Evolutionary conservation across 2,113 vertebrate species (phyloP).

Genomic region (Chinchilla lanigera): DNA sequence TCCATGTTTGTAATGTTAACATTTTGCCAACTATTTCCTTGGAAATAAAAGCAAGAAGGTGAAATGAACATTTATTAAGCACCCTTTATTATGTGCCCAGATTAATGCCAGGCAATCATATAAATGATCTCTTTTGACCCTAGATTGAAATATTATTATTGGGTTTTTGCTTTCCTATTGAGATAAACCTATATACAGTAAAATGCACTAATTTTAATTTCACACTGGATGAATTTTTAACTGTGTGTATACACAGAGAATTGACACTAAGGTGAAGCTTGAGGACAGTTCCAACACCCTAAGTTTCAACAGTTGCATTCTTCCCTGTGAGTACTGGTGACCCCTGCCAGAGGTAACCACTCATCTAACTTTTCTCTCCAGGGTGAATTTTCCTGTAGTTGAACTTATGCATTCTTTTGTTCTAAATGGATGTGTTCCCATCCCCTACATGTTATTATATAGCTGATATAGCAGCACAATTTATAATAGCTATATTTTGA

Average conservation of each 20-base stretch:
- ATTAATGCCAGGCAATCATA: background rate
- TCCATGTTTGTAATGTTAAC: conserved; percentile 7
- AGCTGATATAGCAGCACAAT: background rate
- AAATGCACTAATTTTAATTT: background rate
- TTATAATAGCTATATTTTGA: background rate
- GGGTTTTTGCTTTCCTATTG: conserved; percentile 20
- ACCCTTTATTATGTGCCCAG: conserved; percentile 21
- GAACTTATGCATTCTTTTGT: background rate
- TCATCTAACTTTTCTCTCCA: conserved; percentile 5
- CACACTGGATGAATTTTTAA: background rate
- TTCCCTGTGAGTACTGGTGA: background rate
- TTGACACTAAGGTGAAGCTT: background rate
- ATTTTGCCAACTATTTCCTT: conserved; percentile 19
- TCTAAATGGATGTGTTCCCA: background rate
- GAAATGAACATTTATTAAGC: conserved; percentile 13
- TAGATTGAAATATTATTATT: conserved; percentile 1
- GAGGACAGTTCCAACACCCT: background rate
- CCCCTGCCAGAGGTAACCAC: background rate
- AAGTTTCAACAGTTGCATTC: rapidly evolving
- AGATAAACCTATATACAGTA: background rate
- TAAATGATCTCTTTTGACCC: background rate
- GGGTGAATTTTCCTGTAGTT: conserved; percentile 19
- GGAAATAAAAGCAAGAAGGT: conserved; percentile 19
- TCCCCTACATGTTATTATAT: background rate
- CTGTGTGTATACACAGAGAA: background rate